phyloP scores from a whole-genome alignment of 2,797 vertebrate genomes.

The Caiman crocodilus region DNA sequence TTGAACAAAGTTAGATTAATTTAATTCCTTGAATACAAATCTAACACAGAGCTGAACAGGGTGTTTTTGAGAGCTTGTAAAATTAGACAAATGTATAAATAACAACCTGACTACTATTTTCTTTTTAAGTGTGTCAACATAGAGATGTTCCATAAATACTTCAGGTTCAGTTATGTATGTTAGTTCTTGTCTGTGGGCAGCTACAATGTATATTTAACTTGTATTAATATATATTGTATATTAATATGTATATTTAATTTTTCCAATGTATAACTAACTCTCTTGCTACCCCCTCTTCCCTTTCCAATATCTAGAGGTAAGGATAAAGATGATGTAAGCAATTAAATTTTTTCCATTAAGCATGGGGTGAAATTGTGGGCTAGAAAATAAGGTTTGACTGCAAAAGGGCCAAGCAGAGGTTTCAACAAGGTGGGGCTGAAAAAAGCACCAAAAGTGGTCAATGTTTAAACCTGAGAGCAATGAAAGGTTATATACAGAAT shows the following conservation, averaged over 20 bases:
- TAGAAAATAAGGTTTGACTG: neutral
- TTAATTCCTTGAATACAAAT: neutral
- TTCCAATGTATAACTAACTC: neutral
- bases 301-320: neutral
- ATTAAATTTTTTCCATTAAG: neutral
- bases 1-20: neutral
- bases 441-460: neutral
- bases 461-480: neutral
- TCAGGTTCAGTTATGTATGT: neutral
- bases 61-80: conserved; percentile 27
- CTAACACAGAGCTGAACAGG: neutral
- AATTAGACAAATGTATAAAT: conserved; percentile 45
- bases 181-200: neutral
- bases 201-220: neutral
- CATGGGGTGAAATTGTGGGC: neutral
- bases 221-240: neutral
- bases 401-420: neutral
- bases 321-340: neutral
- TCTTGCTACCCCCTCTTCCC: neutral
- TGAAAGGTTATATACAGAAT: neutral
- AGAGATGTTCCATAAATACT: neutral
- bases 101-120: conserved; percentile 50
- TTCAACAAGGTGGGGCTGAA: neutral
- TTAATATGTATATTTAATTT: neutral
- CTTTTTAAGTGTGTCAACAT: conserved; percentile 40